Evolutionary conservation across 2,797 vertebrate genomes (phyloP), one percentile per base, ranked within the genome.

Genomic region (Heteromormyrus szaboi): DNA sequence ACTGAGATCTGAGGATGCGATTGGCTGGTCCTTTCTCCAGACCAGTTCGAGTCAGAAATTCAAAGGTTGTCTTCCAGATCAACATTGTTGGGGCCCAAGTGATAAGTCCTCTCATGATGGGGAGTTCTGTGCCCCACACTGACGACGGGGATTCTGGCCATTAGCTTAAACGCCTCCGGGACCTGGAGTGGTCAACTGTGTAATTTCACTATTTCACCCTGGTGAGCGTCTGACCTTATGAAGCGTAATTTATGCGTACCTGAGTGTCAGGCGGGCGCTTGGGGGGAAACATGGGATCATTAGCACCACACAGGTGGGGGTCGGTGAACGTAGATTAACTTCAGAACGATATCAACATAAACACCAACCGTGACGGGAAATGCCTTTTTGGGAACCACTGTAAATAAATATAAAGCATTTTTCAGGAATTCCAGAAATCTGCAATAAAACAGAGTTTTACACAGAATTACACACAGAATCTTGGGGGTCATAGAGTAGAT

Each of bases 191-290:
- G 86, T 46, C 86, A 87, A 65, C 86, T 29, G 50, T 48, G 19
- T 65, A 12, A 65, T 87, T 87, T 62, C 37, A 22, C 56, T 48
- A 87, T 48, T 65, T 87, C 41, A 48, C 59, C 54, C 86, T 68
- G 37, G 54, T 65, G 86, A 46, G 86, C 41, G 11, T 8, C 41
- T 68, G 86, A 87, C 56, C 86, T 46, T 68, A 87, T 87, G 86
- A 65, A 68, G 11, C 1, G 41, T 65, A 46, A 87, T 87, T 12
- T 65, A 29, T 19, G 86, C 56, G 33, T 56, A 25, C 86, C 37
- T 59, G 85, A 59, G 65, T 0, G 17, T 44, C 17, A 22, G 48
- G 19, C 22, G 19, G 8, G 37, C 37, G 37, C 9, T 25, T 22
- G 1, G 7, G n/a, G 29, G 86, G 19, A 29, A 50, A 56, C 4